A percentile compares a stretch with the other conserved stretches of the same genome.
Conservation (phyloP, 35 echinoderm and acorn worm genomes). For the Apostichopus californicus region DNA sequence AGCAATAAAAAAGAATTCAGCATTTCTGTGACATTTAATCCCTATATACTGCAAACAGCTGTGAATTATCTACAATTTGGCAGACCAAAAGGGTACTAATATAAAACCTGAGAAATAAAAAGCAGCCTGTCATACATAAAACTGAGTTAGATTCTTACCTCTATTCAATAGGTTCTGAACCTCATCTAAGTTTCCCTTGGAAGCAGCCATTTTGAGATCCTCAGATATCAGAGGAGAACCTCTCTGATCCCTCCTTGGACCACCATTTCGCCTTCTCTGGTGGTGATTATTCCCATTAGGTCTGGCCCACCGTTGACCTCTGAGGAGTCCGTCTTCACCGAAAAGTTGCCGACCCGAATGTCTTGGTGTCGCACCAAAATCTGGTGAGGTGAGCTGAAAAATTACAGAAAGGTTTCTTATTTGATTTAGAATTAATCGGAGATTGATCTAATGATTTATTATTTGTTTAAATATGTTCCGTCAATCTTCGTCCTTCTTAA, state of each 20-base stretch:
- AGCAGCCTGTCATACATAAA: not conserved
- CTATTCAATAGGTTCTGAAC: constrained; percentile 27
- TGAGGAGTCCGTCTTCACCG: not conserved
- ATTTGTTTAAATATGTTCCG: too few relatives aligned
- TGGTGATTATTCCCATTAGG: not conserved
- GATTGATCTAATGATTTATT: too few relatives aligned
- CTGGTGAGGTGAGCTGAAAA: too few relatives aligned
- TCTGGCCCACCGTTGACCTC: not conserved
- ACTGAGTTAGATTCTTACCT: constrained; percentile 11
- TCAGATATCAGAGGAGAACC: constrained; percentile 38
- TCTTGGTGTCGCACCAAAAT: too few relatives aligned
- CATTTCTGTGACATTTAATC: not conserved
- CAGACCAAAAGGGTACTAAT: not conserved
- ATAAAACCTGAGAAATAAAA: not conserved
- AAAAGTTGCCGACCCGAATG: too few relatives aligned
- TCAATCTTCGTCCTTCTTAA: too few relatives aligned
- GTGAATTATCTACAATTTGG: not conserved
- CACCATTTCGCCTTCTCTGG: not conserved
- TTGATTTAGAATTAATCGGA: too few relatives aligned
- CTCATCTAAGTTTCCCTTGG: constrained; percentile 27
- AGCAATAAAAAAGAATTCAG: too few relatives aligned
- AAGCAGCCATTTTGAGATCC: constrained; percentile 30
- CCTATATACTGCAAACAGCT: not conserved
- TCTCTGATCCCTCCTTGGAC: constrained; percentile 12
- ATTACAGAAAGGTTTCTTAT: too few relatives aligned